Conservation (phyloP, 2,888 invertebrate genomes). For the Bunonema sp. region DNA sequence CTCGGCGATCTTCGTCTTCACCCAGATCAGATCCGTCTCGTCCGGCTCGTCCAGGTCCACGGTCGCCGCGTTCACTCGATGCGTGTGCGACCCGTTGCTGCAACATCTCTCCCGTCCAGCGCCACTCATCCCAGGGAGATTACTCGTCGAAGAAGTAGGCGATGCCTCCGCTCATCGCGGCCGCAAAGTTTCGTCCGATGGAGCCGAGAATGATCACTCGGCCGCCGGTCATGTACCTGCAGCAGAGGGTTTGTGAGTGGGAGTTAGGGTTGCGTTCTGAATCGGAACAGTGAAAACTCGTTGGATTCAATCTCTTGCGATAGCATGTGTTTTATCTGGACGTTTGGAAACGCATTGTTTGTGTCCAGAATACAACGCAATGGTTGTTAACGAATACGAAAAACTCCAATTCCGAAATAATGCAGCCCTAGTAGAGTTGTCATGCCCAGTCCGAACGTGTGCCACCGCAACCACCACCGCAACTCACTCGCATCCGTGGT, state of each 20-base stretch:
- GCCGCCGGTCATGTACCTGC: slow-evolving; percentile 92
- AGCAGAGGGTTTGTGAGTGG: no score
- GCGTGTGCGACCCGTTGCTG: slow-evolving; percentile 53
- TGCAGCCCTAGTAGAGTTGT: no score
- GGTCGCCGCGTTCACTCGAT: slow-evolving; percentile 71
- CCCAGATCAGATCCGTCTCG: slow-evolving; percentile 48
- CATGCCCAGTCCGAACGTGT: no score
- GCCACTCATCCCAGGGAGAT: slow-evolving; percentile 5
- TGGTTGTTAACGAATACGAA: no score
- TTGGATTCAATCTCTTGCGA: no score
- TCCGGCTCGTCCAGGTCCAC: slow-evolving; percentile 71
- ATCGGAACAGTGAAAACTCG: no score
- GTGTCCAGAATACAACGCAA: no score
- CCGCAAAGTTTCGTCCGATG: slow-evolving; percentile 93
- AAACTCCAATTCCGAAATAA: no score
- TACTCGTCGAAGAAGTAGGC: slow-evolving; percentile 77
- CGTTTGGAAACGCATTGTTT: no score
- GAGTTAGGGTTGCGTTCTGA: no score
- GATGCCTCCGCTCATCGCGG: slow-evolving; percentile 93
- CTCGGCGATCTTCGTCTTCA: slow-evolving; percentile 65
- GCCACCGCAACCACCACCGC: no score
- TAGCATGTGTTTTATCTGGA: no score
- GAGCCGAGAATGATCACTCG: slow-evolving; percentile 71
- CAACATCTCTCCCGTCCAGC: slow-evolving; percentile 9
- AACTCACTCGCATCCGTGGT: slow-evolving; percentile 98